phyloP scores from a whole-genome alignment of 1,140 invertebrate genomes.

The Cydia strobilella region DNA sequence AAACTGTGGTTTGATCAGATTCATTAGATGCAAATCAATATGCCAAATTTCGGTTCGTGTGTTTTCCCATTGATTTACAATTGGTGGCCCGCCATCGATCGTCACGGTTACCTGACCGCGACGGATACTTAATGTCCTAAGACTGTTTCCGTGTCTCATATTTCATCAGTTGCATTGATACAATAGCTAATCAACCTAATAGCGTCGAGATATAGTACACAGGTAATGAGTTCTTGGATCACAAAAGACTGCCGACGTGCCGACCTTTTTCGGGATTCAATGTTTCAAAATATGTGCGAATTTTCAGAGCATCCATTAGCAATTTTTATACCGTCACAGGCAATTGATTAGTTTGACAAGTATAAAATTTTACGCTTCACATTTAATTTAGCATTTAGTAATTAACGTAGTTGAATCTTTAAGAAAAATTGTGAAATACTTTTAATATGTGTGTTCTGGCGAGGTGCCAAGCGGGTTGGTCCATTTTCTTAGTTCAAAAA shows the following conservation, averaged over 20 bases:
- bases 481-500: constrained; percentile 61
- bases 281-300: constrained; percentile 32
- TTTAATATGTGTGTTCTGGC: constrained; percentile 61
- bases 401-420: constrained; percentile 54
- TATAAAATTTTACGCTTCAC: constrained; percentile 60
- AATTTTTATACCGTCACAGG: constrained; percentile 58
- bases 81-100: constrained; percentile 46
- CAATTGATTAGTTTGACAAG: constrained; percentile 58
- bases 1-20: constrained; percentile 36
- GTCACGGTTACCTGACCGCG: constrained; percentile 50
- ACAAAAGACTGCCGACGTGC: neutral
- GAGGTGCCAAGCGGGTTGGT: constrained; percentile 67
- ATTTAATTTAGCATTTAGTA: constrained; percentile 63
- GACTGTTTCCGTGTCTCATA: constrained; percentile 59
- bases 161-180: constrained; percentile 48
- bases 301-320: constrained; percentile 47
- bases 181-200: constrained; percentile 36
- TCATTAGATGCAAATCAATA: constrained; percentile 42
- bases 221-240: neutral
- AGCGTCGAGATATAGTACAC: neutral
- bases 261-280: constrained; percentile 14
- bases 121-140: constrained; percentile 49
- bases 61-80: constrained; percentile 52
- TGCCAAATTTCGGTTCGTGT: constrained; percentile 46
- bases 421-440: constrained; percentile 53